Conservation (phyloP, 1,140 invertebrate species). For the Cherax quadricarinatus region DNA sequence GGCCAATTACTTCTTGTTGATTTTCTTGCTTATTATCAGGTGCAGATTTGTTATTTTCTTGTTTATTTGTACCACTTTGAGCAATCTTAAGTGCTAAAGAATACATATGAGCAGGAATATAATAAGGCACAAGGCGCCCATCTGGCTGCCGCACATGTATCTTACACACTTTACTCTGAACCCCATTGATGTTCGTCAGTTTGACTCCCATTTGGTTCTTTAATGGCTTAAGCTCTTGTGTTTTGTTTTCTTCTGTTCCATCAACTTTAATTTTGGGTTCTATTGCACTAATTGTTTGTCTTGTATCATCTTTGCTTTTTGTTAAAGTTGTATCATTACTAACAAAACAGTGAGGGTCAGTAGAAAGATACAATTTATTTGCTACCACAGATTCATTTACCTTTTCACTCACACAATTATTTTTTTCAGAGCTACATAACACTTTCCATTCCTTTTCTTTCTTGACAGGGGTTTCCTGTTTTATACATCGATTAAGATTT, state of each 20-base stretch:
- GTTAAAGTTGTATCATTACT: neutral
- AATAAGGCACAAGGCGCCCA: constrained; percentile 34
- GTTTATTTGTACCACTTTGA: neutral
- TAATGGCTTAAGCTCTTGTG: neutral
- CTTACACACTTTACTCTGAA: constrained; percentile 47
- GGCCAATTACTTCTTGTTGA: neutral
- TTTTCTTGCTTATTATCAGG: neutral
- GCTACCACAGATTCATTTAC: neutral
- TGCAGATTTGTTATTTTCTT: neutral
- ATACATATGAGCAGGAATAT: constrained; percentile 58
- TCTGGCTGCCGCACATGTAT: constrained; percentile 57
- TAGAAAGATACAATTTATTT: neutral
- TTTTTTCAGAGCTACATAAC: neutral
- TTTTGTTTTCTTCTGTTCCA: neutral
- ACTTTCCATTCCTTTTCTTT: neutral
- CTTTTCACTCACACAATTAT: neutral
- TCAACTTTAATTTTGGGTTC: neutral
- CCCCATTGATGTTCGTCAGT: neutral
- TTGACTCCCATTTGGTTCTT: neutral
- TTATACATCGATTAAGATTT: neutral
- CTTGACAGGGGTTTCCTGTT: neutral
- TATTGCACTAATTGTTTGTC: neutral
- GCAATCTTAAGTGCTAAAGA: constrained; percentile 57
- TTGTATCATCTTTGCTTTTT: neutral
- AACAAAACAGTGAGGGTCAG: neutral